Percentiles rank a stretch among this genome's conserved stretches.
Conservation (phyloP, 23 tunicate genomes). For the Halocynthia roretzi region DNA sequence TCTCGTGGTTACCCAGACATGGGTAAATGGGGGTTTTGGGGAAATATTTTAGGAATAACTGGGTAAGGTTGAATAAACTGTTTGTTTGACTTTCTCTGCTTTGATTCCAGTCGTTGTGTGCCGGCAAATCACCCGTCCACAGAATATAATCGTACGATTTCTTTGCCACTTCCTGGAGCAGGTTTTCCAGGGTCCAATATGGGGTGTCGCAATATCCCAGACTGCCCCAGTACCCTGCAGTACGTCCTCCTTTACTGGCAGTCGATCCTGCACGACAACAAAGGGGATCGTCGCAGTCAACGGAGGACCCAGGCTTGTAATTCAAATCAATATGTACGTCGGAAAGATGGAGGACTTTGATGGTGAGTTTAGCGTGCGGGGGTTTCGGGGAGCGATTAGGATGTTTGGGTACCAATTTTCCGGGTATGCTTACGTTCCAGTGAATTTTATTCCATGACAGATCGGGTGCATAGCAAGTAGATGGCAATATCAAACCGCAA, state of each 20-base stretch:
- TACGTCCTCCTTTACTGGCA: neutral
- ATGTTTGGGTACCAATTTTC: neutral
- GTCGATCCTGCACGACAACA: slow-evolving; percentile 45
- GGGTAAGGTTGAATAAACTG: slow-evolving; percentile 46
- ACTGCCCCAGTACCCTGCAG: slow-evolving; percentile 89
- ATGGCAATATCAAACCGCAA: slow-evolving; percentile 75
- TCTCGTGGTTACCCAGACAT: slow-evolving; percentile 92
- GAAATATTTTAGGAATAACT: slow-evolving; percentile 45
- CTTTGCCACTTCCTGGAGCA: slow-evolving; percentile 39
- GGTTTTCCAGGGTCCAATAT: slow-evolving; percentile 63
- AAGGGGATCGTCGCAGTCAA: slow-evolving; percentile 76
- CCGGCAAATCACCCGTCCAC: slow-evolving; percentile 98
- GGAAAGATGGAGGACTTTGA: slow-evolving; percentile 79
- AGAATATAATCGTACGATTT: slow-evolving; percentile 71
- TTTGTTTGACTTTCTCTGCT: slow-evolving; percentile 27
- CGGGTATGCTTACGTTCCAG: slow-evolving; percentile 69
- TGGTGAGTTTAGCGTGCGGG: neutral
- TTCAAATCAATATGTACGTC: slow-evolving; percentile 75
- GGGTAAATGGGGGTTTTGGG: slow-evolving; percentile 79
- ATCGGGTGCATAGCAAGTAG: slow-evolving; percentile 43
- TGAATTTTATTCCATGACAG: slow-evolving; percentile 67
- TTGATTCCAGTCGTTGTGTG: slow-evolving; percentile 87
- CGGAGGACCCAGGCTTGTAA: slow-evolving; percentile 44
- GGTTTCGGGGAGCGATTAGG: neutral
- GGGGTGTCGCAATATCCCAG: slow-evolving; percentile 76